A percentile compares a stretch with the other conserved stretches of the same genome.
These are phyloP conservation scores for Cryptomyrus ogoouensis DNA, from an alignment of 2,113 vertebrate species.

Conservation along the genomic window DNA sequence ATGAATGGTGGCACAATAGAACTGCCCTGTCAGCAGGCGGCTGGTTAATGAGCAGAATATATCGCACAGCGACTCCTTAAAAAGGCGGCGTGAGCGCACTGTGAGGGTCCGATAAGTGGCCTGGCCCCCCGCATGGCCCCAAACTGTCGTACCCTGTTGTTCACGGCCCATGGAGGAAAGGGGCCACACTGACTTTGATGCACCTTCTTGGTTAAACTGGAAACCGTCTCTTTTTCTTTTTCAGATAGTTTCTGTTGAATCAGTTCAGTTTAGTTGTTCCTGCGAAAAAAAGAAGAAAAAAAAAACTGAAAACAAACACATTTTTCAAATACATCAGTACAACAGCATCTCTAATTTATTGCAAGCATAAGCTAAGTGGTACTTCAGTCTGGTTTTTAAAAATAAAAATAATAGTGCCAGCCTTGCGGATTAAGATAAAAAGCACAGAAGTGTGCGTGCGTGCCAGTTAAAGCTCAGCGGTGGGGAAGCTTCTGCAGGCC, in stretches of 20 bases:
- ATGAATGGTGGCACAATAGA: conserved; percentile 29
- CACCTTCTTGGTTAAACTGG: not conserved
- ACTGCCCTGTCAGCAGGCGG: conserved; percentile 34
- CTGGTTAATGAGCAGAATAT: conserved; percentile 40
- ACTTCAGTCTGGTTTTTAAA: not conserved
- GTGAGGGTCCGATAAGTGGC: conserved; percentile 34
- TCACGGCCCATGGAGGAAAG: not conserved
- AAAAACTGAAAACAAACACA: not conserved
- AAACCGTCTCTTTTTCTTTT: not conserved
- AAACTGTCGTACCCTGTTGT: conserved; percentile 19
- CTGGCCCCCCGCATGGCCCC: not conserved
- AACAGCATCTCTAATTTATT: not conserved
- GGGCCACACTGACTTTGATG: not conserved
- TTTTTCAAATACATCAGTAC: not conserved
- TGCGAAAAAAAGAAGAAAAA: not conserved
- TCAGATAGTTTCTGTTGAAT: not conserved
- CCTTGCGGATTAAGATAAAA: conserved; percentile 15
- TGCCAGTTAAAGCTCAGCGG: not conserved
- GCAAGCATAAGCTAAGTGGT: not conserved
- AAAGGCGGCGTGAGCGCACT: conserved; percentile 24
- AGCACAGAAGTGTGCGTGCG: not conserved
- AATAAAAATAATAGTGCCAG: not conserved
- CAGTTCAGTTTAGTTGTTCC: not conserved
- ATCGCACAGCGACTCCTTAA: conserved; percentile 25
- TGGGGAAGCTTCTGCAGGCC: not conserved